Conservation (phyloP, 64 coral and sea anemone genomes). For the Porites lutea region DNA sequence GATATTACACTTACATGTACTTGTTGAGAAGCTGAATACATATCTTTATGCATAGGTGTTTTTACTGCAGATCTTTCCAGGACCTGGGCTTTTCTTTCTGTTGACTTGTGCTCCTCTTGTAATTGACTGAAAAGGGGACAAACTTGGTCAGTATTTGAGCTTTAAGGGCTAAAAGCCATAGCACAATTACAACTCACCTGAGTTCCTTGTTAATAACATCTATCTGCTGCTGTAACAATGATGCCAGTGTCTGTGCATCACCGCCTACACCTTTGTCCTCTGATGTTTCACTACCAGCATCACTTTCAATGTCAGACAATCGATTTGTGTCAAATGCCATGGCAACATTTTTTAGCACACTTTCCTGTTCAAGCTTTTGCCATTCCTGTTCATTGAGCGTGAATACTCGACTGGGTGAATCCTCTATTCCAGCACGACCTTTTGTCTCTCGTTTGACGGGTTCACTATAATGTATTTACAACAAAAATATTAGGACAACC, state of each 20-base stretch:
- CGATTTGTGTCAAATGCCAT: constrained; percentile 86
- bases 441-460: constrained; percentile 71
- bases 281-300: constrained; percentile 63
- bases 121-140: constrained; percentile 50
- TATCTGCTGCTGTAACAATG: constrained; percentile 96
- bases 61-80: constrained; percentile 68
- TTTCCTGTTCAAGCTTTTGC: constrained; percentile 97
- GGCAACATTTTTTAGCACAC: constrained; percentile 88
- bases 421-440: constrained; percentile 77
- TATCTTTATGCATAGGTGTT: constrained; percentile 27
- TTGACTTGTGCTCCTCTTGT: constrained; percentile 89
- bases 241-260: constrained; percentile 83
- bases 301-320: constrained; percentile 54
- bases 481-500: no score
- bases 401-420: constrained; percentile 86
- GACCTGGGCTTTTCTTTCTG: constrained; percentile 81
- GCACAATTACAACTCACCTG: constrained; percentile 46
- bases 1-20: neutral
- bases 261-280: constrained; percentile 65
- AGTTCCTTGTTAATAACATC: constrained; percentile 95
- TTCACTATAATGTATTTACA: neutral
- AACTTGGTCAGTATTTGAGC: no score
- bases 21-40: constrained; percentile 37
- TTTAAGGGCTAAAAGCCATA: neutral
- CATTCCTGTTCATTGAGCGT: constrained; percentile 99